Conservation (phyloP, 2,113 vertebrate genomes). For the Chauna torquata region DNA sequence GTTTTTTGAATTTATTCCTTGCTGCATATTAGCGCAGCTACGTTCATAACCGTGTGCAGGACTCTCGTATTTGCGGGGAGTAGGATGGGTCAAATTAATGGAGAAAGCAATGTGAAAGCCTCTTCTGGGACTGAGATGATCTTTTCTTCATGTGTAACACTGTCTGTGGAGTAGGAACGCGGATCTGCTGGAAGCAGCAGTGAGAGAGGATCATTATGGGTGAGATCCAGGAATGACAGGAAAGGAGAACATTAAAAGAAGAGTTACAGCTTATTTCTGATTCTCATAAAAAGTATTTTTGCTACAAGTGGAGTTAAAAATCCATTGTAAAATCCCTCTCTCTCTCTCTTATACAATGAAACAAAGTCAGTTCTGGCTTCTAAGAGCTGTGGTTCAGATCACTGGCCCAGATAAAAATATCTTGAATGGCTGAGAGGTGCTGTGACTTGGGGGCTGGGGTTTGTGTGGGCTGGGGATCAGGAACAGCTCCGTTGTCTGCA, state of each 20-base stretch:
- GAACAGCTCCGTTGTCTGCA: fast-evolving
- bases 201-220: neutral
- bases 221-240: neutral
- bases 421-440: neutral
- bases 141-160: neutral
- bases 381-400: neutral
- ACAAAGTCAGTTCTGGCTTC: neutral
- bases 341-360: neutral
- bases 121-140: neutral
- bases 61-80: neutral
- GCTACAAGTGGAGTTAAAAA: neutral
- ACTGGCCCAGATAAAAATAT: neutral
- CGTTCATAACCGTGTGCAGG: neutral
- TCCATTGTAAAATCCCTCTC: neutral
- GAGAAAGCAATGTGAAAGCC: neutral
- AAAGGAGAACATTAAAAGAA: neutral
- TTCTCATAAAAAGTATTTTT: neutral
- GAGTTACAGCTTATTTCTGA: neutral
- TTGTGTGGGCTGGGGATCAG: neutral
- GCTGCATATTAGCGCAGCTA: neutral
- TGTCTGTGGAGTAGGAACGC: neutral
- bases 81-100: neutral
- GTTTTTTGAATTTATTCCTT: neutral
- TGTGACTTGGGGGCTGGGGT: neutral
- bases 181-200: neutral